Evolutionary conservation across 2,888 invertebrate species (phyloP).

Genomic region (Oscheius myriophilus): DNA sequence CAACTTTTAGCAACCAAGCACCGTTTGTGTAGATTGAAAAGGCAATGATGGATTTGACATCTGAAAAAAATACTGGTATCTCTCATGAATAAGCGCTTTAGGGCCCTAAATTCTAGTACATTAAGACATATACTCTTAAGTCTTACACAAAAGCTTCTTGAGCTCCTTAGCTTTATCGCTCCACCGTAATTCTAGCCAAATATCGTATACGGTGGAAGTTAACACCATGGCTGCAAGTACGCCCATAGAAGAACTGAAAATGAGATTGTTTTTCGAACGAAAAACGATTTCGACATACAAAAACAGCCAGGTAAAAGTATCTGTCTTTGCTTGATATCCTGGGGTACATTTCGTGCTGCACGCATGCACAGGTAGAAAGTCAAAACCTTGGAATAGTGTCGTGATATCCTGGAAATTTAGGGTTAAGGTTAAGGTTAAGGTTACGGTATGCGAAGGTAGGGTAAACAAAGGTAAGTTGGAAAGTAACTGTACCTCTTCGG

Average conservation of each 20-base stretch:
- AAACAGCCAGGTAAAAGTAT: conserved; percentile 26
- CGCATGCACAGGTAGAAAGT: conserved; percentile 23
- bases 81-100: too few relatives aligned
- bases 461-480: too few relatives aligned
- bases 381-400: conserved; percentile 28
- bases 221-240: background rate
- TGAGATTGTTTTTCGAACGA: conserved; percentile 17
- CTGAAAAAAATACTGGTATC: too few relatives aligned
- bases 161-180: background rate
- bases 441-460: too few relatives aligned
- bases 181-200: too few relatives aligned
- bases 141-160: background rate
- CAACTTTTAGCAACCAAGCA: conserved; percentile 32
- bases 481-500: conserved; percentile 15
- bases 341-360: conserved; percentile 19
- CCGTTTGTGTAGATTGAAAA: conserved; percentile 47
- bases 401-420: conserved; percentile 24
- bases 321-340: conserved; percentile 24
- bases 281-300: conserved; percentile 1
- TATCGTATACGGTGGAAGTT: too few relatives aligned
- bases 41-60: conserved; percentile 33
- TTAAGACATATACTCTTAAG: background rate
- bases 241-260: conserved; percentile 17
- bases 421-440: too few relatives aligned
- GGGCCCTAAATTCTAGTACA: too few relatives aligned